Conservation (phyloP, 2,797 vertebrate species). For the Chelon labrosus region DNA sequence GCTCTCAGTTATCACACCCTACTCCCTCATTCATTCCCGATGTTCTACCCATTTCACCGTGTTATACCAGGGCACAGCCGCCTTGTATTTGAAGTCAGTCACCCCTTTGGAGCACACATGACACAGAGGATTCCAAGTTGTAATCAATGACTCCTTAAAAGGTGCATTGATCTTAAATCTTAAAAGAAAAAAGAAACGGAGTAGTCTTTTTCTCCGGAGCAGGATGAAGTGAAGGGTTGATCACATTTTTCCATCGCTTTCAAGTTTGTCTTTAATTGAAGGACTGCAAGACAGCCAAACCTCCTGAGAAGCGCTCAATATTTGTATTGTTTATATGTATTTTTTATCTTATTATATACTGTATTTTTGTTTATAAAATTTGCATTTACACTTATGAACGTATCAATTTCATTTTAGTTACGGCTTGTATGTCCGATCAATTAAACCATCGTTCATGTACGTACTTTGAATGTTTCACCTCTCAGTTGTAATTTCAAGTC, state of each 20-base stretch:
- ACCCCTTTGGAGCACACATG: conserved; percentile 85
- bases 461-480: conserved; percentile 37
- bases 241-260: background rate
- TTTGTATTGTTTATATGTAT: conserved; percentile 6
- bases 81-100: conserved; percentile 84
- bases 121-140: conserved; percentile 91
- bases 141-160: conserved; percentile 96
- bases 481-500: conserved; percentile 28
- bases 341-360: background rate
- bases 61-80: conserved; percentile 55
- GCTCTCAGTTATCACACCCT: conserved; percentile 79
- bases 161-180: conserved; percentile 91
- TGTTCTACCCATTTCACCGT: conserved; percentile 68
- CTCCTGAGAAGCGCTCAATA: too few species aligned
- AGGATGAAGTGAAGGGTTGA: conserved; percentile 48
- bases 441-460: conserved; percentile 28
- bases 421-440: conserved; percentile 19
- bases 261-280: conserved; percentile 15
- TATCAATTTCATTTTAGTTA: conserved; percentile 4
- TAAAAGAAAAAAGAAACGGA: conserved; percentile 51
- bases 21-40: conserved; percentile 72
- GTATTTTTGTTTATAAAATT: background rate
- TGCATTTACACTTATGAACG: background rate
- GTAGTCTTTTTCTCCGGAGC: conserved; percentile 49
- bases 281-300: background rate